These are phyloP conservation scores for Urosaurus nigricauda DNA, from an alignment of 2,797 vertebrate species.

Conservation along the genomic window DNA sequence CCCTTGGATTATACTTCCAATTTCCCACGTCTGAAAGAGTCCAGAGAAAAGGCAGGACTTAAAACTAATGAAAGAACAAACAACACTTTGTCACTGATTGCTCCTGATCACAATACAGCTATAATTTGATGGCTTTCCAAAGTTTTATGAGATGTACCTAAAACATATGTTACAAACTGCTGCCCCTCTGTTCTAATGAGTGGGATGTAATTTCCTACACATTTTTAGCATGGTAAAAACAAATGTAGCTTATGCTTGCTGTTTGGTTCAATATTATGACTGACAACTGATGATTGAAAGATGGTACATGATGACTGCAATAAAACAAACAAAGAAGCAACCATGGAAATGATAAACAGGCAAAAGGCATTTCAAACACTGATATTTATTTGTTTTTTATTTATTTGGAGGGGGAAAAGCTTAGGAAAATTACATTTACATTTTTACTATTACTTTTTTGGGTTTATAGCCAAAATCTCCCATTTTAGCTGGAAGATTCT, in stretches of 20 bases:
- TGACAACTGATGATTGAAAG: neutral
- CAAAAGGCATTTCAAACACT: neutral
- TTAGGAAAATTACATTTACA: no score
- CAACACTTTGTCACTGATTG: no score
- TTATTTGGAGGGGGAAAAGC: neutral
- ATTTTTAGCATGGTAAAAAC: conserved; percentile 16
- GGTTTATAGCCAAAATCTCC: no score
- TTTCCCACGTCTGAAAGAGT: no score
- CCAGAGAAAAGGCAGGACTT: no score
- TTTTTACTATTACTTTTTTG: no score
- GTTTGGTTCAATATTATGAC: conserved; percentile 29
- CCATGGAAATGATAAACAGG: conserved; percentile 7
- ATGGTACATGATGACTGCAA: neutral
- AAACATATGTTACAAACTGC: neutral
- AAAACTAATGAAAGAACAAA: no score
- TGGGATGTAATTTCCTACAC: conserved; percentile 32
- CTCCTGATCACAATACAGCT: neutral
- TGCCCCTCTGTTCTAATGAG: neutral
- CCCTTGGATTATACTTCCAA: no score
- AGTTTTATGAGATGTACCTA: neutral
- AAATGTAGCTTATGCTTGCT: neutral
- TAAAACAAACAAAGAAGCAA: neutral
- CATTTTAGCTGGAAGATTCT: no score
- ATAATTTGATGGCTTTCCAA: neutral
- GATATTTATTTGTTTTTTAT: no score